Conservation (phyloP, 2,888 invertebrate genomes). For the Gastrophysa polygoni region DNA sequence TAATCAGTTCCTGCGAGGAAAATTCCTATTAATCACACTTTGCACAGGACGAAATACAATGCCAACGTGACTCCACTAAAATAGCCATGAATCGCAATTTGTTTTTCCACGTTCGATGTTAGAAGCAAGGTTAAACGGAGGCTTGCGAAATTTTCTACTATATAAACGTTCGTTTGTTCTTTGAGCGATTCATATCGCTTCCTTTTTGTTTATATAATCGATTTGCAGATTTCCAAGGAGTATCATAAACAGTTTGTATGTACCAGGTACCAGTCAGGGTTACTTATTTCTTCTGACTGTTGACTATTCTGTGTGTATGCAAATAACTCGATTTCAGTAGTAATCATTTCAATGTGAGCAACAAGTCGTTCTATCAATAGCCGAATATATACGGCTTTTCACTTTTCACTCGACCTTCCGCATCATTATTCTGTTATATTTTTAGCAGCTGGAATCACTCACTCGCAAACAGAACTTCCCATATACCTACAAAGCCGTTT, state of each 20-base stretch:
- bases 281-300: too few species aligned
- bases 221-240: background rate
- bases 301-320: too few species aligned
- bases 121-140: constrained; percentile 26
- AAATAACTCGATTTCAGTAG: too few species aligned
- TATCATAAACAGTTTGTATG: background rate
- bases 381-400: too few species aligned
- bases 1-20: background rate
- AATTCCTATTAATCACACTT: constrained; percentile 5
- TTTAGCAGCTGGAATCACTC: background rate
- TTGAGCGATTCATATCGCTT: constrained; percentile 9
- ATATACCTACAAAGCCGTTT: background rate
- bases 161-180: constrained; percentile 6
- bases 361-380: too few species aligned
- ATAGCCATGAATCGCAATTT: constrained; percentile 35
- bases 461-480: background rate
- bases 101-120: constrained; percentile 32
- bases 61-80: constrained; percentile 26
- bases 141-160: constrained; percentile 14
- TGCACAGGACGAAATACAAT: background rate
- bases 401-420: too few species aligned
- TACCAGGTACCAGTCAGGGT: too few species aligned
- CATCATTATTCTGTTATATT: too few species aligned
- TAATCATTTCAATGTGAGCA: too few species aligned
- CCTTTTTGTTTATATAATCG: constrained; percentile 6